Base-by-base conservation (phyloP, 2,797 vertebrate genomes). In the Numenius phaeopus region DNA sequence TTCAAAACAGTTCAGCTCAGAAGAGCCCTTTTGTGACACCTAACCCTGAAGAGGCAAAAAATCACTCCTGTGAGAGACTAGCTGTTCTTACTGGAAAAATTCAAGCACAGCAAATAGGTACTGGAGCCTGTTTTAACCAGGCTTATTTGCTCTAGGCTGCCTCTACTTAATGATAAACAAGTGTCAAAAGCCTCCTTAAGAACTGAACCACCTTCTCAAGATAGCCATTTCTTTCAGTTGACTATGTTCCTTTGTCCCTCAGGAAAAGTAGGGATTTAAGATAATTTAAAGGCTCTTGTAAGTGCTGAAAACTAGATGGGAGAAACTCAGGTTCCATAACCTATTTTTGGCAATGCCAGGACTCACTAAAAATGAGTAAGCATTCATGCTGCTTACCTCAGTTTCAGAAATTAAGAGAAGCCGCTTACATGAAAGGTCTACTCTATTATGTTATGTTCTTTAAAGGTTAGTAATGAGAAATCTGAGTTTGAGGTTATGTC, bases 121-220 rank as follows among this genome's bases (percentile, higher is more conserved):
- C 26, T 59, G 46, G 46, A 82, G 29, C 9, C 58, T 83, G 19
- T 61, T 76, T 84, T 72, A 82, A 65, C 0, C 10, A 49, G n/a
- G 20, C 9, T 90, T 83, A 37, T 49, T 87, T 90, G 61, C 52
- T 95, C 26, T 65, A 59, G 70, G 62, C 54, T 69, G 44, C 29
- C 58, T 73, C 57, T 90, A 39, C 42, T 84, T 87, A 71, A 75
- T 62, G 83, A 73, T 92, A 89, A 92, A 55, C 71, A 94, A 71
- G 70, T 92, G 82, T 85, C 91, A 77, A 96, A 95, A 95, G 39
- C 71, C 34, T 81, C 42, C 73, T 94, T 83, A 76, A 69, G 67
- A 92, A 70, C 39, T 66, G 46, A 95, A 58, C 89, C 64, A 70
- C 37, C 19, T 64, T 85, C 71, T 85, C 50, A 77, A 59, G 75